Evolutionary conservation across 2,888 invertebrate species (phyloP).

Genomic region (Melieria omissa): DNA sequence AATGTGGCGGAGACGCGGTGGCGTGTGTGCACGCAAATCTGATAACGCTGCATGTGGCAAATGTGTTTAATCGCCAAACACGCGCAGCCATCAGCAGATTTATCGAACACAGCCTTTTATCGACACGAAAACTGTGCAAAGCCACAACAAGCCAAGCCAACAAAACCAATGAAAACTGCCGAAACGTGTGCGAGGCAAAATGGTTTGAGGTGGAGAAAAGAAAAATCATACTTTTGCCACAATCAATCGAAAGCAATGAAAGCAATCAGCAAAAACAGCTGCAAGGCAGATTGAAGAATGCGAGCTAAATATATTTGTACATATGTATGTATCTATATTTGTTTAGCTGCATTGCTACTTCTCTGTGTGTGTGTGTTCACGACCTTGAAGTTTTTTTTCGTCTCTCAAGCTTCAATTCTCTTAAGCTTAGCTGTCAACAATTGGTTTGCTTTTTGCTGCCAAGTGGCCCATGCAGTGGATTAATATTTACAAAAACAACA

Average conservation of each 20-base stretch:
- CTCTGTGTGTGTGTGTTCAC: neutral
- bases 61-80: neutral
- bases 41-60: constrained; percentile 27
- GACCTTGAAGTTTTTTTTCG: neutral
- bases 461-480: too few species aligned
- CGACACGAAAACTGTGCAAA: neutral
- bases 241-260: neutral
- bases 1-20: neutral
- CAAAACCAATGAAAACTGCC: neutral
- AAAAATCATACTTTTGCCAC: too few species aligned
- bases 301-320: neutral
- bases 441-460: too few species aligned
- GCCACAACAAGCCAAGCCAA: neutral
- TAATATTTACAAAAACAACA: too few species aligned
- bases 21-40: constrained; percentile 10
- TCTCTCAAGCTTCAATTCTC: too few species aligned
- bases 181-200: neutral
- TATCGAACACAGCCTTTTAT: neutral
- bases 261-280: neutral
- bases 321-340: neutral
- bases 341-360: neutral
- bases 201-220: neutral
- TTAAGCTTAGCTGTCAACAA: too few species aligned
- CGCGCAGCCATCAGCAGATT: neutral
- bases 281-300: neutral